phyloP scores from a whole-genome alignment of 2,888 invertebrate genomes.

The Volucella inflata region DNA sequence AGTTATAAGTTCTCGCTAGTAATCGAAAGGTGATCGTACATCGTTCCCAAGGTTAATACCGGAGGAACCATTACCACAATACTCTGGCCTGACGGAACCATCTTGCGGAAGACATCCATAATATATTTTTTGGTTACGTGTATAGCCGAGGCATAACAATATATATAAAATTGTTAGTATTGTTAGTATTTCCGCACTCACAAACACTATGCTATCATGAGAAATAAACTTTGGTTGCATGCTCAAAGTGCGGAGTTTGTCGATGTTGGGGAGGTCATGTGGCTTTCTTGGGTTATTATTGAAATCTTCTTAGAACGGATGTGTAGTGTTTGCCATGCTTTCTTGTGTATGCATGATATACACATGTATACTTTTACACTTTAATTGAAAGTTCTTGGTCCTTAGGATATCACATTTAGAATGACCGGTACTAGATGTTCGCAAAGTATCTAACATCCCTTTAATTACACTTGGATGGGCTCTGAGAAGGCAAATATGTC shows the following conservation, averaged over 20 bases:
- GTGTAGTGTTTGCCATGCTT: conserved; percentile 30
- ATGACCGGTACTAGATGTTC: conserved; percentile 72
- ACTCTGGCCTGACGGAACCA: too few relatives aligned
- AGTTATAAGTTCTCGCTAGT: too few relatives aligned
- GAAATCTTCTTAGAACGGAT: conserved; percentile 55
- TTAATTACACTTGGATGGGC: conserved; percentile 72
- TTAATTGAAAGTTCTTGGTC: conserved; percentile 73
- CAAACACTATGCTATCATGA: too few relatives aligned
- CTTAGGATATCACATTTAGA: conserved; percentile 74
- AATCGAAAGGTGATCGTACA: too few relatives aligned
- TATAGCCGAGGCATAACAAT: too few relatives aligned
- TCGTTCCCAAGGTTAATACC: too few relatives aligned
- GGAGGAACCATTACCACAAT: too few relatives aligned
- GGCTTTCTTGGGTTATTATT: conserved; percentile 53
- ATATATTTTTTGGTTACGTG: too few relatives aligned
- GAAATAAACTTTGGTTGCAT: background rate
- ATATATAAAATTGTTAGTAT: too few relatives aligned
- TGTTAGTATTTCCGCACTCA: too few relatives aligned
- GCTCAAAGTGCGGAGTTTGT: conserved; percentile 1
- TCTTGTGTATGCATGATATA: background rate
- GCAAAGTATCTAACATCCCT: conserved; percentile 70
- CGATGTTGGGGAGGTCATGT: conserved; percentile 19
- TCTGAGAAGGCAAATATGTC: conserved; percentile 67
- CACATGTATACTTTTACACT: background rate
- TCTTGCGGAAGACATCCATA: too few relatives aligned